phyloP scores from a whole-genome alignment of 2,888 invertebrate genomes.

The Ectobius pallidus region DNA sequence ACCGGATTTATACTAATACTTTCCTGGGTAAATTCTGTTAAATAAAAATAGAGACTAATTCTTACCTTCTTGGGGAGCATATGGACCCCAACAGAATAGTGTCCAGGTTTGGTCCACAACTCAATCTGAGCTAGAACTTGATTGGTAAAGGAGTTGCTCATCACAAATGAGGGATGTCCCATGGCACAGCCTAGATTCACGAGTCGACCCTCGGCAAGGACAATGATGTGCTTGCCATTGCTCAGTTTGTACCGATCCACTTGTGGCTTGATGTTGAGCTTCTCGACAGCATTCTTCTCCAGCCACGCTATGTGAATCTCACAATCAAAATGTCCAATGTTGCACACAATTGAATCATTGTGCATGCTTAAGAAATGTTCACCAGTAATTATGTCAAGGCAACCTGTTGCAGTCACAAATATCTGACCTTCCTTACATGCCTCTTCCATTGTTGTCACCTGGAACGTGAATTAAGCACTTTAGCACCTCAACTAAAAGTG shows the following conservation, averaged over 20 bases:
- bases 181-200: slow-evolving; percentile 99
- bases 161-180: slow-evolving; percentile 98
- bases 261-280: slow-evolving; percentile 95
- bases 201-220: slow-evolving; percentile 94
- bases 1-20: no score
- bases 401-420: slow-evolving; percentile 98
- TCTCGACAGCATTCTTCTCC: slow-evolving; percentile 84
- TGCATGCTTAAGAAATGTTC: slow-evolving; percentile 91
- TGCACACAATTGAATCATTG: slow-evolving; percentile 97
- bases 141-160: slow-evolving; percentile 99
- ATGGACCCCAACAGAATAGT: slow-evolving; percentile 89
- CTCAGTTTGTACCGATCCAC: slow-evolving; percentile 87
- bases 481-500: no score
- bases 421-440: slow-evolving; percentile 90
- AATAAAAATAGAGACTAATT: no score
- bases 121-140: slow-evolving; percentile 99
- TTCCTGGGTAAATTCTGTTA: no score
- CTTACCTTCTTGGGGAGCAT: slow-evolving; percentile 88
- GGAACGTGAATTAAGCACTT: slow-evolving; percentile 49
- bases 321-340: slow-evolving; percentile 99
- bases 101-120: slow-evolving; percentile 87
- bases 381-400: slow-evolving; percentile 87
- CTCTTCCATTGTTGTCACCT: slow-evolving; percentile 95
- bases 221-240: slow-evolving; percentile 91
- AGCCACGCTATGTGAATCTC: slow-evolving; percentile 98